Conservation (phyloP, 2,888 invertebrate genomes). For the Trichacis sp. region DNA sequence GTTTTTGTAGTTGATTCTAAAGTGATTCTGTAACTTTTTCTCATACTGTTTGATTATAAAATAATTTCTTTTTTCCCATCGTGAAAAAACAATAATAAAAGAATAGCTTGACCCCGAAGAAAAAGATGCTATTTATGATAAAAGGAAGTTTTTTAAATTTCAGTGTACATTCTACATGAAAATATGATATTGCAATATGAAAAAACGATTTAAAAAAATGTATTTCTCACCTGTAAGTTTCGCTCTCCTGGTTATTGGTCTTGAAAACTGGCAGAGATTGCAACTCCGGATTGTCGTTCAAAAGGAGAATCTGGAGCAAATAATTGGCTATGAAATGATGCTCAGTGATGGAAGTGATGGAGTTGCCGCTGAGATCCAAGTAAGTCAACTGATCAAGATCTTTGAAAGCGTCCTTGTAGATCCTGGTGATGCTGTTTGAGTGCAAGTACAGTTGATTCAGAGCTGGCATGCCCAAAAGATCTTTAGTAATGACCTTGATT, state of each 20-base stretch:
- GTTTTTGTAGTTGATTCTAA: too few relatives aligned
- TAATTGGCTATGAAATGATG: constrained; percentile 79
- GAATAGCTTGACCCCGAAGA: too few relatives aligned
- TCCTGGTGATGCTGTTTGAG: constrained; percentile 77
- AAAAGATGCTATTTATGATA: too few relatives aligned
- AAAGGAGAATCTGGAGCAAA: constrained; percentile 77
- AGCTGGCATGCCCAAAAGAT: constrained; percentile 74
- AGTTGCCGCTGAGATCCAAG: constrained; percentile 81
- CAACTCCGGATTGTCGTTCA: constrained; percentile 79
- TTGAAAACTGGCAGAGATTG: constrained; percentile 79
- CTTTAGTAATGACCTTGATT: constrained; percentile 77
- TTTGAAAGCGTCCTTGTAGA: constrained; percentile 78
- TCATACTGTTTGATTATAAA: too few relatives aligned
- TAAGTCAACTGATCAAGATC: constrained; percentile 76
- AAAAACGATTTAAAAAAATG: background rate
- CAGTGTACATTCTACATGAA: too few relatives aligned
- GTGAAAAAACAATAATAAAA: too few relatives aligned
- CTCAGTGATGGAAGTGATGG: constrained; percentile 76
- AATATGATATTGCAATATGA: too few relatives aligned
- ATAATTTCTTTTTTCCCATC: too few relatives aligned
- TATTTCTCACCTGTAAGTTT: constrained; percentile 56
- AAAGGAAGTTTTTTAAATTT: too few relatives aligned
- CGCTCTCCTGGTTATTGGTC: constrained; percentile 69
- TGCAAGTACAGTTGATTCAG: constrained; percentile 78
- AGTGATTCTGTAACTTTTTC: too few relatives aligned